Base-by-base conservation (phyloP, 1,140 invertebrate genomes). In the Brachionus paranguensis region DNA sequence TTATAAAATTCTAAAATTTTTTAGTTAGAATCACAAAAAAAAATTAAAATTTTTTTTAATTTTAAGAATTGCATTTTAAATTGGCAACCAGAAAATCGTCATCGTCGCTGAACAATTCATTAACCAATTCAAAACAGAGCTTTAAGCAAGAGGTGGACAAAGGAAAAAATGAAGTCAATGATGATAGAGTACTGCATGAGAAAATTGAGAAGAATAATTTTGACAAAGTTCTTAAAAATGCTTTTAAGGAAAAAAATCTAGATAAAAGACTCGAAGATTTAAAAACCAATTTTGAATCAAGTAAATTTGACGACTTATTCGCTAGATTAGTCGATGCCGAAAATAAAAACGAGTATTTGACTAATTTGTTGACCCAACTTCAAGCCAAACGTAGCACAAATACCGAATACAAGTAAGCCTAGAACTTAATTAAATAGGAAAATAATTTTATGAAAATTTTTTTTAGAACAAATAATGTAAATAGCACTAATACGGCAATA, bases 261-360 rank as follows among this genome's bases (percentile, higher is more conserved):
- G 64, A 81, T n/a, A 81, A 81, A 41, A 33, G 64, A 33, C 41
- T 81, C 10, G 27, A 64, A 17, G 78, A 68, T 45, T 37, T 81
- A 14, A 81, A 68, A 64, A 64, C 14, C 12, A 68, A 47, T 68
- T 81, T 64, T 20, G 78, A 81, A 45, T 45, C 37, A 29, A 64
- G 33, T 27, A 81, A 60, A 68, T 68, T 14, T 17, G 78, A 81
- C 17, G 78, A 81, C 37, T 47, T 81, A 27, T 68, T 81, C 27
- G 43, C n/a, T 12, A 41, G 78, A 45, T 17, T 81, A 20, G 43
- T 60, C 20, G 78, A 81, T 47, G 78, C 78, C 24, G 78, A 81
- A 45, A 81, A 45, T 14, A 81, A 81, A 68, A 81, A 81, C 43
- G 78, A 81, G 33, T 81, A 81, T 81, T 68, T 81, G 37, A 81